Conservation (phyloP, 1,140 invertebrate species). For the Drosophila tani region DNA sequence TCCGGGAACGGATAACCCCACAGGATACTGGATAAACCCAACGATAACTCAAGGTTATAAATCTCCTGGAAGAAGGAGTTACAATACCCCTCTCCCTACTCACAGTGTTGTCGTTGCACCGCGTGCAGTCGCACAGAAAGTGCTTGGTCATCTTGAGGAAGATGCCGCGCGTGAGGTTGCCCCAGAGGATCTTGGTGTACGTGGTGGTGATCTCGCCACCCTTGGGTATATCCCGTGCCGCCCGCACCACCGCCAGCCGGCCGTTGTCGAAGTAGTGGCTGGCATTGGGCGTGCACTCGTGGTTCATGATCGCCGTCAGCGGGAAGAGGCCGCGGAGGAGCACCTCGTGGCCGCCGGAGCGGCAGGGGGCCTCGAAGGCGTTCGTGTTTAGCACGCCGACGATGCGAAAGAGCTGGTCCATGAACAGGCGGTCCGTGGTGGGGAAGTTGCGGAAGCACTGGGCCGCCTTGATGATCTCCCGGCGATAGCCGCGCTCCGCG, state of each 20-base stretch:
- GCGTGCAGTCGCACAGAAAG: constrained; percentile 89
- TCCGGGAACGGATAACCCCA: no score
- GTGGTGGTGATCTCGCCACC: constrained; percentile 90
- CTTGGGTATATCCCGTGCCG: constrained; percentile 87
- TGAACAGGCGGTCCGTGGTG: constrained; percentile 84
- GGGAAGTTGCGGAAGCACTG: constrained; percentile 86
- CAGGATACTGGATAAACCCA: background rate
- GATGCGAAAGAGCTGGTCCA: constrained; percentile 77
- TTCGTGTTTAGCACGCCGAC: constrained; percentile 90
- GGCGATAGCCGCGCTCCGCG: constrained; percentile 85
- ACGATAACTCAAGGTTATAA: background rate
- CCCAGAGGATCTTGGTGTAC: constrained; percentile 91
- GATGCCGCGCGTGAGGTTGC: constrained; percentile 88
- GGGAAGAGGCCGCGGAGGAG: constrained; percentile 90
- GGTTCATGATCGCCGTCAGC: constrained; percentile 90
- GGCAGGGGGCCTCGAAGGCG: constrained; percentile 89
- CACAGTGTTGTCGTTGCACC: constrained; percentile 90
- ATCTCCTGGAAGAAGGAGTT: background rate
- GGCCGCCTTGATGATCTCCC: constrained; percentile 87
- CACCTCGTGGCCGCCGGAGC: constrained; percentile 85
- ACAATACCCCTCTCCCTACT: constrained; percentile 35
- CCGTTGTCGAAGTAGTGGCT: constrained; percentile 88
- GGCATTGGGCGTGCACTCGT: constrained; percentile 91
- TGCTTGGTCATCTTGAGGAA: constrained; percentile 90
- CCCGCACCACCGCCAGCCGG: constrained; percentile 87